A percentile compares a stretch with the other conserved stretches of the same genome.
These are phyloP conservation scores for Sigmodon hispidus DNA, from an alignment of 2,113 vertebrate species.

Conservation along the genomic window DNA sequence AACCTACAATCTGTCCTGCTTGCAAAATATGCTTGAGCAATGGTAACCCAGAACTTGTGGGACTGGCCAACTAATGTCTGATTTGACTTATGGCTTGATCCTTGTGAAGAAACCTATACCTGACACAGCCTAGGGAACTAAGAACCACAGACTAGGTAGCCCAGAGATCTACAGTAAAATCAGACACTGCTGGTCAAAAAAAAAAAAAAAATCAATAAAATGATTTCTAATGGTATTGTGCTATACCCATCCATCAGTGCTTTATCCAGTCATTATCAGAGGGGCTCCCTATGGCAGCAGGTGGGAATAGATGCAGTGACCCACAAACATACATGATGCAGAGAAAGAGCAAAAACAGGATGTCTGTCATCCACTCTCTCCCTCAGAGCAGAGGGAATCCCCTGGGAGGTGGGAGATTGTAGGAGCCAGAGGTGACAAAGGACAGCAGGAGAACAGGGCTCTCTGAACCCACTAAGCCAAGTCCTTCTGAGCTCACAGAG, in stretches of 20 bases:
- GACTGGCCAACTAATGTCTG: not conserved
- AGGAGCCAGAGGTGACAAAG: not conserved
- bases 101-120: not conserved
- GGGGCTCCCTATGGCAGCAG: not conserved
- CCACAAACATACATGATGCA: not conserved
- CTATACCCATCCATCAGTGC: not conserved
- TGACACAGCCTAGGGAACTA: not conserved
- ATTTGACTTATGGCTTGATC: not conserved
- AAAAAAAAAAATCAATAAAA: not conserved
- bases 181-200: not conserved
- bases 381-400: not conserved
- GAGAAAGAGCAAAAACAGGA: not conserved
- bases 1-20: not conserved
- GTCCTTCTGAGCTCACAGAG: not conserved
- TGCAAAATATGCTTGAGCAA: not conserved
- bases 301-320: too few relatives aligned
- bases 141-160: not conserved
- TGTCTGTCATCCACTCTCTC: too few relatives aligned
- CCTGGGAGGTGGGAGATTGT: not conserved
- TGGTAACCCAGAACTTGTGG: not conserved
- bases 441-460: not conserved
- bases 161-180: not conserved
- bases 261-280: not conserved
- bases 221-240: not conserved
- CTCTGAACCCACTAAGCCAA: not conserved